A percentile compares a stretch with the other conserved stretches of the same genome.
phyloP scores from a whole-genome alignment of 2,113 vertebrate genomes.

The Pluvianellus socialis region DNA sequence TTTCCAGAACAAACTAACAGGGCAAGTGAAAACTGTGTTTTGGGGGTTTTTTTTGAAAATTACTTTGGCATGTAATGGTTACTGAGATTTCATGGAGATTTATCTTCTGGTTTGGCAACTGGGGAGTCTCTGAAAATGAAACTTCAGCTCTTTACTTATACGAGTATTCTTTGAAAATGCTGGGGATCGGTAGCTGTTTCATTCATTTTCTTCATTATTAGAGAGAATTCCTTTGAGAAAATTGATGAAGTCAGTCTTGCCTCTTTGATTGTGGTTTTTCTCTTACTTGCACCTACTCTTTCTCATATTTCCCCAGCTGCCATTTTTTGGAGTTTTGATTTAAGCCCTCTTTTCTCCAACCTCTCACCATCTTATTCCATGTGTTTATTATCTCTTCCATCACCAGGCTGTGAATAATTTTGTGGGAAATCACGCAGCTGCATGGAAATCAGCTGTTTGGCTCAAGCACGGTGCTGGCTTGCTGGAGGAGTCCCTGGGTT shows the following conservation, averaged over 20 bases:
- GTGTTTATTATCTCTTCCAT: constrained; percentile 15
- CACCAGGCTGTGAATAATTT: constrained; percentile 25
- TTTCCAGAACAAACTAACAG: background rate
- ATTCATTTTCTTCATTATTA: background rate
- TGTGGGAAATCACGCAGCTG: constrained; percentile 19
- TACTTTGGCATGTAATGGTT: background rate
- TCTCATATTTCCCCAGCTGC: background rate
- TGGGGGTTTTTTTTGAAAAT: background rate
- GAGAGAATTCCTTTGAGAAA: background rate
- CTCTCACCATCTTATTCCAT: background rate
- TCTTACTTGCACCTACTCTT: background rate
- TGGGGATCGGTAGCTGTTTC: background rate
- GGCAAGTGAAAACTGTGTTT: background rate
- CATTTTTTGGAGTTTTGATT: background rate
- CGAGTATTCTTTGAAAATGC: background rate
- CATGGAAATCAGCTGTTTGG: constrained; percentile 42
- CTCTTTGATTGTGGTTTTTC: background rate
- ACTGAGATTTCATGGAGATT: background rate
- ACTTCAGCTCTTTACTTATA: background rate
- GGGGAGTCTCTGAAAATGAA: background rate
- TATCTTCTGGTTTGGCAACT: background rate
- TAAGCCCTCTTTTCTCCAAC: background rate
- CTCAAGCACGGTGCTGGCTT: background rate
- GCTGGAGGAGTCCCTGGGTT: background rate
- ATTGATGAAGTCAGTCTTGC: background rate